Percentiles rank a stretch among this genome's conserved stretches.
These are phyloP conservation scores for Hydraecia micacea DNA, from an alignment of 2,888 invertebrate genomes.

Conservation along the genomic window DNA sequence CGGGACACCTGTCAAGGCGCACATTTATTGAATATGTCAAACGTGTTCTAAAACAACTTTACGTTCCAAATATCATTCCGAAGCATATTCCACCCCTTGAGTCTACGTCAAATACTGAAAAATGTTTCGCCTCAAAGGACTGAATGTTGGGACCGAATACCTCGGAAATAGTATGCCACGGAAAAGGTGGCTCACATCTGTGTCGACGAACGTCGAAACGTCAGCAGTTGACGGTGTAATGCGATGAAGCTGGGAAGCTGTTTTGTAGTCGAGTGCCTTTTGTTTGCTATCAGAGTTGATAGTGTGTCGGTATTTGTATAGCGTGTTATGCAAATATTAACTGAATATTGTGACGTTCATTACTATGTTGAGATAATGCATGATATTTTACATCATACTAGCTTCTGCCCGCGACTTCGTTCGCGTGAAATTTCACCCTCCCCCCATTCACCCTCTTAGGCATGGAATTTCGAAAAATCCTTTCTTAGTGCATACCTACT, in stretches of 20 bases:
- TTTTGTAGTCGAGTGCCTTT: conserved; percentile 52
- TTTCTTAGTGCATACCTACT: too few species aligned
- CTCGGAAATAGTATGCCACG: conserved; percentile 71
- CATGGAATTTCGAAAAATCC: too few species aligned
- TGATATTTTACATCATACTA: not conserved
- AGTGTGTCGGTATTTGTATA: conserved; percentile 15
- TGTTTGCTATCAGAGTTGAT: conserved; percentile 45
- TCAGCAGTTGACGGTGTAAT: conserved; percentile 53
- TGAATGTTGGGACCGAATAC: conserved; percentile 61
- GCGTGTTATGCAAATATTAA: conserved; percentile 35
- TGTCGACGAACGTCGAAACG: conserved; percentile 55
- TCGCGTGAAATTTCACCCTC: too few species aligned
- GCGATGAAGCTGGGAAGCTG: conserved; percentile 40
- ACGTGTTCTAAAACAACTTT: conserved; percentile 14
- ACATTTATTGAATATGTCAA: conserved; percentile 31
- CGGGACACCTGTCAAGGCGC: not conserved
- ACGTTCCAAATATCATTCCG: conserved; percentile 52
- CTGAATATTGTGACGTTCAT: not conserved
- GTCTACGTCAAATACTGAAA: conserved; percentile 65
- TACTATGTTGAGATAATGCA: not conserved
- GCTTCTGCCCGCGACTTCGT: too few species aligned
- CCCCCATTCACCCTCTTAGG: too few species aligned
- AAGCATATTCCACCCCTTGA: conserved; percentile 44
- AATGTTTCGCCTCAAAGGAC: conserved; percentile 68
- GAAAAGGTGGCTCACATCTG: conserved; percentile 58